These are phyloP conservation scores for Grammomys surdaster DNA, from an alignment of 2,113 vertebrate genomes.

Conservation along the genomic window DNA sequence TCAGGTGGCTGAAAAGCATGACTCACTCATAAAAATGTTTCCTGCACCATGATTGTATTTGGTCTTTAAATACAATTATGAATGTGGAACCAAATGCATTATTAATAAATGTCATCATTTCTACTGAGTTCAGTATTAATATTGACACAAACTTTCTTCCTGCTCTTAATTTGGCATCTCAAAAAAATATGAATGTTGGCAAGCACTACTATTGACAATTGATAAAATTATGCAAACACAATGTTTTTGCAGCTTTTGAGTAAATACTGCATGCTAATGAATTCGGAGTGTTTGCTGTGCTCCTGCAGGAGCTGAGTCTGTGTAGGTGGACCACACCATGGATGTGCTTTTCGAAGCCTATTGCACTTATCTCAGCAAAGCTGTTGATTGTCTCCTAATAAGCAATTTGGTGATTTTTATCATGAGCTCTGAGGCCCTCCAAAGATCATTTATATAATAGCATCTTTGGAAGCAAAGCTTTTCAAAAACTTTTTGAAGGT, in stretches of 20 bases:
- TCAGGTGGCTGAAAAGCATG: conserved; percentile 58
- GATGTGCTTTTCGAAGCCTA: conserved; percentile 79
- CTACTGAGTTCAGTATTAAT: conserved; percentile 80
- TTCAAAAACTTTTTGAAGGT: conserved; percentile 67
- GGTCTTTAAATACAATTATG: conserved; percentile 72
- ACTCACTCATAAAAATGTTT: conserved; percentile 57
- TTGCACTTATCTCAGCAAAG: conserved; percentile 75
- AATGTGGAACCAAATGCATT: conserved; percentile 74
- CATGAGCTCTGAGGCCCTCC: conserved; percentile 81
- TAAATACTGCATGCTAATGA: conserved; percentile 82
- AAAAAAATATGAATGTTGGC: conserved; percentile 82
- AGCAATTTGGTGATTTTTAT: conserved; percentile 76
- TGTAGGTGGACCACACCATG: conserved; percentile 78
- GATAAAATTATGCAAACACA: conserved; percentile 83
- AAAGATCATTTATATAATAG: conserved; percentile 81
- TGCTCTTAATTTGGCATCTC: conserved; percentile 82
- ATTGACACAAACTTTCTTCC: conserved; percentile 82
- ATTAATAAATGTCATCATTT: conserved; percentile 81
- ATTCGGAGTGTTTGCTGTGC: conserved; percentile 74
- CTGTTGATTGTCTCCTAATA: conserved; percentile 79
- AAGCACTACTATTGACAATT: conserved; percentile 82
- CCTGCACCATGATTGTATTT: conserved; percentile 35
- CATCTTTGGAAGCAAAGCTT: conserved; percentile 68
- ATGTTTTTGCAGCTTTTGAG: conserved; percentile 78
- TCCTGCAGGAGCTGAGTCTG: conserved; percentile 77